Conservation (phyloP, 2,888 invertebrate species). For the Ophioninae sp. region DNA sequence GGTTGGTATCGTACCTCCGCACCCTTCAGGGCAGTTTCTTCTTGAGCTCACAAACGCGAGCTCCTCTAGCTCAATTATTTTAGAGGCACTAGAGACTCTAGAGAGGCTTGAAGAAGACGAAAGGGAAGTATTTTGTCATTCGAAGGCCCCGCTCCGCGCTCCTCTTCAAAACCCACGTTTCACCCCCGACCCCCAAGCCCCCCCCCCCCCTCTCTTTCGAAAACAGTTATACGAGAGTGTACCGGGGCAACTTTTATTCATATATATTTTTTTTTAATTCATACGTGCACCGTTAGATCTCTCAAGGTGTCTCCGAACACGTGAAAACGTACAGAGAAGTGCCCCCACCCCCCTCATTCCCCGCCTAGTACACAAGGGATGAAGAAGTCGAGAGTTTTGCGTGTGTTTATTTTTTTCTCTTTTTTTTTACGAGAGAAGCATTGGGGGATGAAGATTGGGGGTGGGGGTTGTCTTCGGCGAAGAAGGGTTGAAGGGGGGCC, state of each 20-base stretch:
- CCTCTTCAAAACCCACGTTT: background rate
- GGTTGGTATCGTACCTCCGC: background rate
- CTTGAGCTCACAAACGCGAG: constrained; percentile 1
- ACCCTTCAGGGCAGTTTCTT: background rate
- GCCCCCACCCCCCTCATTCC: background rate
- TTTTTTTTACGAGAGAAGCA: constrained; percentile 28
- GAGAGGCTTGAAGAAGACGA: constrained; percentile 40
- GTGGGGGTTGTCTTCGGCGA: constrained; percentile 55
- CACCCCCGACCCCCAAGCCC: too few relatives aligned
- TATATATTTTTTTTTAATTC: background rate
- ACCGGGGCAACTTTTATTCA: constrained; percentile 3
- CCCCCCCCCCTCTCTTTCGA: too few relatives aligned
- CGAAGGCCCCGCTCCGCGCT: background rate
- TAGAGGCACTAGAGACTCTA: constrained; percentile 36
- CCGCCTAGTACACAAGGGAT: constrained; percentile 34
- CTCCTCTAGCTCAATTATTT: constrained; percentile 51
- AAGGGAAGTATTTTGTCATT: background rate
- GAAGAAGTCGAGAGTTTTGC: constrained; percentile 58
- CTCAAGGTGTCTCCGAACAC: background rate
- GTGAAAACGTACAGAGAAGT: background rate
- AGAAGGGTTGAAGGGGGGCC: constrained; percentile 14
- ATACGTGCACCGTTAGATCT: constrained; percentile 31
- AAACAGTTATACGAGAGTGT: too few relatives aligned
- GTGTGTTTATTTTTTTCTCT: background rate
- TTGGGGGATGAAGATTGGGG: constrained; percentile 67